A percentile compares a stretch with the other conserved stretches of the same genome.
phyloP scores from a whole-genome alignment of 2,888 invertebrate genomes.

The Amblyteles armatorius region DNA sequence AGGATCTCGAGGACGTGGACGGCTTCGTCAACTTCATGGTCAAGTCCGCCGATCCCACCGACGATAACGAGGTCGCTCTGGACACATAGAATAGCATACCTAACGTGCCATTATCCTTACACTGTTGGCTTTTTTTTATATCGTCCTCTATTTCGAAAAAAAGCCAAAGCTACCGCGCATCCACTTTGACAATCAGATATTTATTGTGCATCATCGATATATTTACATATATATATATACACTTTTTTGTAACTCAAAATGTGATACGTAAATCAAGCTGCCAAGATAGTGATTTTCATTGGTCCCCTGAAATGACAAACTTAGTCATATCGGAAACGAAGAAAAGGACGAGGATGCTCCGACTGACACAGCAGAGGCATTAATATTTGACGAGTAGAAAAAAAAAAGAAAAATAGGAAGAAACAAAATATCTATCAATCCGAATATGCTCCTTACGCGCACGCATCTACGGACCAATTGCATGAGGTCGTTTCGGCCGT shows the following conservation, averaged over 20 bases:
- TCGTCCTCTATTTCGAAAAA: slow-evolving; percentile 23
- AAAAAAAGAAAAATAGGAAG: not conserved
- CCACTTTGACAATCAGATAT: slow-evolving; percentile 57
- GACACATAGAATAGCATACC: not conserved
- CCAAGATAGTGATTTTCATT: slow-evolving; percentile 42
- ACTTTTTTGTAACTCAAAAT: slow-evolving; percentile 35
- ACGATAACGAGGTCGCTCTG: slow-evolving; percentile 59
- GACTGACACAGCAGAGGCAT: slow-evolving; percentile 3
- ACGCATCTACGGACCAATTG: not conserved
- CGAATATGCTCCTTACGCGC: slow-evolving; percentile 26
- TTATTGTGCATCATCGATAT: slow-evolving; percentile 44
- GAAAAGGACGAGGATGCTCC: slow-evolving; percentile 2
- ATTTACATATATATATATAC: slow-evolving; percentile 21
- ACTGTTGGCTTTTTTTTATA: slow-evolving; percentile 30
- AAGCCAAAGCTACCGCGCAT: slow-evolving; percentile 45
- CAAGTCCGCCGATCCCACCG: slow-evolving; percentile 80
- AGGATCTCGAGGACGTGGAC: slow-evolving; percentile 95
- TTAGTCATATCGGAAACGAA: slow-evolving; percentile 9
- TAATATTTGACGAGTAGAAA: slow-evolving; percentile 31
- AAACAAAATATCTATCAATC: slow-evolving; percentile 23
- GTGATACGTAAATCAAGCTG: slow-evolving; percentile 58
- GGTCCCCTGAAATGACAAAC: slow-evolving; percentile 49
- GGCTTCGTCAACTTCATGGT: slow-evolving; percentile 93
- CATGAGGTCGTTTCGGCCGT: no score
- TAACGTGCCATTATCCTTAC: slow-evolving; percentile 52